These are phyloP conservation scores for Apotomis betuletana DNA, from an alignment of 2,888 invertebrate genomes.

Conservation along the genomic window DNA sequence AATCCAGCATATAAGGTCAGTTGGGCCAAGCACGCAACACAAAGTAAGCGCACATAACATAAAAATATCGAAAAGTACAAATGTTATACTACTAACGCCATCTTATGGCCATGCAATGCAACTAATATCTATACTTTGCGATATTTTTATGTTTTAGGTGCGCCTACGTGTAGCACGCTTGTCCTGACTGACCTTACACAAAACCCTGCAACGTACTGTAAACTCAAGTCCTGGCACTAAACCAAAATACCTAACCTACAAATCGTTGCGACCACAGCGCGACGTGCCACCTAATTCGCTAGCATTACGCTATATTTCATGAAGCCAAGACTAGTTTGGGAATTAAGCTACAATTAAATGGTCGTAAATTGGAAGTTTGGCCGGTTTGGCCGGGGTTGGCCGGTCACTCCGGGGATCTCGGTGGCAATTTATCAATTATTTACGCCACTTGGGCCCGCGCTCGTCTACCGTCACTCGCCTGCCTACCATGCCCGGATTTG, in stretches of 20 bases:
- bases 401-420: conserved; percentile 76
- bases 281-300: conserved; percentile 35
- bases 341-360: conserved; percentile 83
- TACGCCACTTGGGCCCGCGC: conserved; percentile 75
- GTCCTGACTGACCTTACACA: too few species aligned
- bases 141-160: too few species aligned
- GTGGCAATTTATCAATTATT: conserved; percentile 84
- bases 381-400: conserved; percentile 54
- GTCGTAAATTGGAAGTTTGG: conserved; percentile 78
- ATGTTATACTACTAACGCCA: too few species aligned
- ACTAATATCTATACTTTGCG: too few species aligned
- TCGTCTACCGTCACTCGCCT: conserved; percentile 60
- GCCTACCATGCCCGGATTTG: conserved; percentile 47
- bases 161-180: too few species aligned
- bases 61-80: too few species aligned
- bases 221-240: background rate
- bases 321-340: conserved; percentile 73
- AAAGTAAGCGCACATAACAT: too few species aligned
- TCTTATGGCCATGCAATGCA: too few species aligned
- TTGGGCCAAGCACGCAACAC: too few species aligned
- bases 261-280: conserved; percentile 18
- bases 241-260: conserved; percentile 7
- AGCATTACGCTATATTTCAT: conserved; percentile 68
- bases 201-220: background rate
- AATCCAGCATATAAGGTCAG: too few species aligned